Conservation (phyloP, 2,888 invertebrate genomes). For the Ormyrus rosae region DNA sequence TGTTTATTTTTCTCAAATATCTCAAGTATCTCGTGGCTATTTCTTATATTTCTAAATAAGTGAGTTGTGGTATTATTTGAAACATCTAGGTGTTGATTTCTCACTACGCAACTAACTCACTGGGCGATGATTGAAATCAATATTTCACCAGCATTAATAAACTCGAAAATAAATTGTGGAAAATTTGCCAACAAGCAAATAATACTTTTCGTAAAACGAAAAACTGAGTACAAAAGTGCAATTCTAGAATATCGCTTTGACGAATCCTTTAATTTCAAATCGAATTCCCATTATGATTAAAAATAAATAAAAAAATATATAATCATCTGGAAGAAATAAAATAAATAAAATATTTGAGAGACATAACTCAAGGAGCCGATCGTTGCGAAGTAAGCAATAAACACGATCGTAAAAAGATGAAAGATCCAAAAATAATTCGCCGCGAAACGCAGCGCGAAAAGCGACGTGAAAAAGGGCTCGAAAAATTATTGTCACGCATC, state of each 20-base stretch:
- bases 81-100: conserved; percentile 36
- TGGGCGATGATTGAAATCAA: conserved; percentile 1
- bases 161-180: conserved; percentile 24
- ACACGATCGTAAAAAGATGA: conserved; percentile 49
- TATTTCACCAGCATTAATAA: background rate
- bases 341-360: background rate
- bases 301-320: background rate
- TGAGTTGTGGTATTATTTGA: conserved; percentile 36
- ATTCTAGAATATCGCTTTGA: too few species aligned
- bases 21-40: background rate
- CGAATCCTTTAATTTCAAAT: too few species aligned
- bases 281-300: too few species aligned
- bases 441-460: background rate
- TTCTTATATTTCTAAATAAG: conserved; percentile 3
- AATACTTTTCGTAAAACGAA: background rate
- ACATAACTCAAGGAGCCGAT: background rate
- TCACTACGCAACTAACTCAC: conserved; percentile 16
- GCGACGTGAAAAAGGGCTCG: conserved; percentile 10
- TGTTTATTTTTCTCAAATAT: conserved; percentile 51
- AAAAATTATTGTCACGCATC: conserved; percentile 35
- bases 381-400: conserved; percentile 26
- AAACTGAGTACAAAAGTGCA: background rate
- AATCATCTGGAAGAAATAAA: background rate
- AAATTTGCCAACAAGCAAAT: background rate
- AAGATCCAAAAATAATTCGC: conserved; percentile 44